Percentiles rank a stretch among this genome's conserved stretches.
These are phyloP conservation scores for Eurystomus gularis DNA, from an alignment of 2,113 vertebrate species.

Conservation along the genomic window DNA sequence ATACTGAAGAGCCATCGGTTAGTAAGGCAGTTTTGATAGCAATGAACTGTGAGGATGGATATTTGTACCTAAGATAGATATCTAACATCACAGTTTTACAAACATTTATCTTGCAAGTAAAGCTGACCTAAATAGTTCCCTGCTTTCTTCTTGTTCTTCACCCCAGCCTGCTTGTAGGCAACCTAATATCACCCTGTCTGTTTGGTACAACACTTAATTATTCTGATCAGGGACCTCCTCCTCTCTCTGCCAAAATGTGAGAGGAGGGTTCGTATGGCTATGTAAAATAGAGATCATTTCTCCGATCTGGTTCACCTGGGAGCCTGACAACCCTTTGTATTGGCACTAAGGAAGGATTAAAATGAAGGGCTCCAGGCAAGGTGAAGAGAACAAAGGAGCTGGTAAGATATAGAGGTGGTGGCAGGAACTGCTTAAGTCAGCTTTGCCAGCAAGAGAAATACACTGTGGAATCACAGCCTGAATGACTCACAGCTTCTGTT, in stretches of 20 bases:
- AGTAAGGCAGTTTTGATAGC: background rate
- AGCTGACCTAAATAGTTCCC: background rate
- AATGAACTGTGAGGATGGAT: background rate
- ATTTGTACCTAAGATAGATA: background rate
- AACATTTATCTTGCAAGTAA: background rate
- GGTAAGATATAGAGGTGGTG: background rate
- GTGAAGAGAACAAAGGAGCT: conserved; percentile 24
- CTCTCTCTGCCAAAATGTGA: background rate
- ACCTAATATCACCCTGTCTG: background rate
- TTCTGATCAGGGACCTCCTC: background rate
- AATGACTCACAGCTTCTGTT: conserved; percentile 57
- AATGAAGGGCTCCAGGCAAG: conserved; percentile 26
- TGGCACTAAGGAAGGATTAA: background rate
- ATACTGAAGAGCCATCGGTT: background rate
- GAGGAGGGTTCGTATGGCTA: background rate
- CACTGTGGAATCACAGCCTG: conserved; percentile 35
- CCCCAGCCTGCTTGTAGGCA: background rate
- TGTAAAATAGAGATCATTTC: background rate
- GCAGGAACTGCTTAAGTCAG: conserved; percentile 54
- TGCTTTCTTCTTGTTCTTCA: background rate
- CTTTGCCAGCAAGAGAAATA: conserved; percentile 48
- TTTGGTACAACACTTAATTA: background rate
- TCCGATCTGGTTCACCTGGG: background rate
- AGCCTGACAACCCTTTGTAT: background rate
- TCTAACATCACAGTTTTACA: background rate